Conservation (phyloP, 2,797 vertebrate genomes). For the Macroramphosus scolopax region DNA sequence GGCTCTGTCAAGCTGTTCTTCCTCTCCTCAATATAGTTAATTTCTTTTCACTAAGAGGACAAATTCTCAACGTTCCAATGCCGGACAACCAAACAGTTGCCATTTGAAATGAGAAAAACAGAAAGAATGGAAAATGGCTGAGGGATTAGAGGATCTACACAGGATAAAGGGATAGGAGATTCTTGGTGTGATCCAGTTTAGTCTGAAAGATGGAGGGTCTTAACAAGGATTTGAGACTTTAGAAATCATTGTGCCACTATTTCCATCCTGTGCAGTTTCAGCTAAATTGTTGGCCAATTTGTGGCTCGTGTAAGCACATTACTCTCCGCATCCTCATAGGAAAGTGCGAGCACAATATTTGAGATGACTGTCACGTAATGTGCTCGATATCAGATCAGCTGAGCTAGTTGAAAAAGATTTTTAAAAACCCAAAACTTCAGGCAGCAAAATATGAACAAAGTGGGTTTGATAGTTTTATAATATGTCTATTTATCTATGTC, state of each 20-base stretch:
- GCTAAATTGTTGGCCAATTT: conserved; percentile 63
- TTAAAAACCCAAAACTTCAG: too few relatives aligned
- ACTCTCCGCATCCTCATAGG: conserved; percentile 19
- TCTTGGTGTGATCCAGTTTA: conserved; percentile 83
- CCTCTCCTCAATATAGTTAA: conserved; percentile 73
- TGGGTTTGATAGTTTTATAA: too few relatives aligned
- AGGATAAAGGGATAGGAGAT: conserved; percentile 79
- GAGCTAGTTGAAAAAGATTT: too few relatives aligned
- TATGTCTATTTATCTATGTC: too few relatives aligned
- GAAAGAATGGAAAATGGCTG: conserved; percentile 73
- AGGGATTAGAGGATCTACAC: conserved; percentile 80
- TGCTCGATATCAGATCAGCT: not conserved
- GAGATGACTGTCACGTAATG: conserved; percentile 1
- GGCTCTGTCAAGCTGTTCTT: conserved; percentile 74
- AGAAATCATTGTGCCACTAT: conserved; percentile 77
- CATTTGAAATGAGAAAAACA: conserved; percentile 75
- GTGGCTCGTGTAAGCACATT: conserved; percentile 27
- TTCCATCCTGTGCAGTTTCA: conserved; percentile 64
- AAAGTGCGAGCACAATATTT: conserved; percentile 4
- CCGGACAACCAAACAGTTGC: conserved; percentile 79
- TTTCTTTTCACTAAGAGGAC: conserved; percentile 72
- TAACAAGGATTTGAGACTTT: conserved; percentile 81
- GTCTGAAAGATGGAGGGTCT: conserved; percentile 81
- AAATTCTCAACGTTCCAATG: conserved; percentile 79
- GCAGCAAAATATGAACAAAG: too few relatives aligned